phyloP scores from a whole-genome alignment of 2,797 vertebrate genomes.

The Sebastes minor region DNA sequence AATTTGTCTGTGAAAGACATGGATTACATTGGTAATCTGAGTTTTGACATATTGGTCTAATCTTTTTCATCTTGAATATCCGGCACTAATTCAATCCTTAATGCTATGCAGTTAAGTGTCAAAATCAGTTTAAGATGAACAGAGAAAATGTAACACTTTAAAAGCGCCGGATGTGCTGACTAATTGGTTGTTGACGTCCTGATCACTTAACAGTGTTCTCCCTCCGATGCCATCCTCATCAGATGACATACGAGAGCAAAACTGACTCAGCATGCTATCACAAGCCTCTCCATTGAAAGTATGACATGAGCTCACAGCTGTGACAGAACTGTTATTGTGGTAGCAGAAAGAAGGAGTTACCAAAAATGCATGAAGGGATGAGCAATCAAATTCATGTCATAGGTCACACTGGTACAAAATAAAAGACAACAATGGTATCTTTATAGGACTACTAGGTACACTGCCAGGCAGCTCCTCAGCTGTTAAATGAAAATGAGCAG shows the following conservation, averaged over 20 bases:
- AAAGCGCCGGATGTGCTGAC: not conserved
- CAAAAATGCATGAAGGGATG: slow-evolving; percentile 8
- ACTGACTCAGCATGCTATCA: slow-evolving; percentile 34
- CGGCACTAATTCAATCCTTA: not conserved
- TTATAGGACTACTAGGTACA: not conserved
- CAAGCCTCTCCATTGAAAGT: slow-evolving; percentile 18
- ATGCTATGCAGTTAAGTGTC: not conserved
- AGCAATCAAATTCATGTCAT: slow-evolving; percentile 14
- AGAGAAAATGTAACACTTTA: not conserved
- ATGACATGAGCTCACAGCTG: slow-evolving; percentile 3
- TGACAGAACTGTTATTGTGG: slow-evolving; percentile 27
- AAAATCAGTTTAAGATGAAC: slow-evolving; percentile 1
- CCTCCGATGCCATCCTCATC: slow-evolving; percentile 1
- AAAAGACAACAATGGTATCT: slow-evolving; percentile 4
- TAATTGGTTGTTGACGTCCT: not conserved
- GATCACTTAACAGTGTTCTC: not conserved
- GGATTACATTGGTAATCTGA: slow-evolving; percentile 23
- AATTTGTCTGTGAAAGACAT: slow-evolving; percentile 7
- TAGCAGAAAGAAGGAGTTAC: not conserved
- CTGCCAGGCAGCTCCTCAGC: not conserved
- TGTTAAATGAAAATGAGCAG: slow-evolving; percentile 12
- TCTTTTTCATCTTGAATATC: slow-evolving; percentile 18
- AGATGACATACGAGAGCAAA: slow-evolving; percentile 21
- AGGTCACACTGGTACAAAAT: not conserved
- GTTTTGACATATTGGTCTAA: slow-evolving; percentile 14